phyloP scores from a whole-genome alignment of 2,888 invertebrate genomes.

The Tillus elongatus region DNA sequence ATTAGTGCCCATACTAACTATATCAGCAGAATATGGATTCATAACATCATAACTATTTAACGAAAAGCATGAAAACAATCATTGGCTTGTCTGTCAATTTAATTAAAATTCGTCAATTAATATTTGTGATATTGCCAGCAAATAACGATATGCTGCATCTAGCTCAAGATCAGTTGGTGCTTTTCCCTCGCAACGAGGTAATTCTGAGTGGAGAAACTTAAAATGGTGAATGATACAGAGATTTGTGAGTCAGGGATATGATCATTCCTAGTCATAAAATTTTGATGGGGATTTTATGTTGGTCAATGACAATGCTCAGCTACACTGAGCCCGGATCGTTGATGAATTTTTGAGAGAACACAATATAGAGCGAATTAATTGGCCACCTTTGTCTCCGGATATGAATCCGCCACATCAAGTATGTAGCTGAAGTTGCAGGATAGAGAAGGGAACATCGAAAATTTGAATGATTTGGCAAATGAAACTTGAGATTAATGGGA shows the following conservation, averaged over 20 bases:
- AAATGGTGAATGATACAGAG: constrained; percentile 3
- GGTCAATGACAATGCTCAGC: not conserved
- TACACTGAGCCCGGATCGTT: not conserved
- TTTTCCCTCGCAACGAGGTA: too few relatives aligned
- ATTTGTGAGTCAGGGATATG: not conserved
- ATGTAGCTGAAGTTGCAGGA: constrained; percentile 1
- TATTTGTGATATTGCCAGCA: too few relatives aligned
- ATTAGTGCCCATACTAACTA: too few relatives aligned
- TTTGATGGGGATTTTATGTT: not conserved
- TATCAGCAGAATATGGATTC: too few relatives aligned
- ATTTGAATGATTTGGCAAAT: constrained; percentile 1
- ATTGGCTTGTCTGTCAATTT: too few relatives aligned
- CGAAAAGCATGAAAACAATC: too few relatives aligned
- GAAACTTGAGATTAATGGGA: not conserved
- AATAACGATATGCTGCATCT: too few relatives aligned
- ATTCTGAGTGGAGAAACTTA: too few relatives aligned
- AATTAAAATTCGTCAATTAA: too few relatives aligned
- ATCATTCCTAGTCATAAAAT: not conserved
- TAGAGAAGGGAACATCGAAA: not conserved
- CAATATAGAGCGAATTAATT: not conserved
- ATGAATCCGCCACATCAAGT: not conserved
- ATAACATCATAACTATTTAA: too few relatives aligned
- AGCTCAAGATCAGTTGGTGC: too few relatives aligned
- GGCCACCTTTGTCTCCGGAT: constrained; percentile 4
- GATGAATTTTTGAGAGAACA: not conserved